Evolutionary conservation across 2,888 invertebrate genomes (phyloP).

Genomic region (Tholera decimalis): DNA sequence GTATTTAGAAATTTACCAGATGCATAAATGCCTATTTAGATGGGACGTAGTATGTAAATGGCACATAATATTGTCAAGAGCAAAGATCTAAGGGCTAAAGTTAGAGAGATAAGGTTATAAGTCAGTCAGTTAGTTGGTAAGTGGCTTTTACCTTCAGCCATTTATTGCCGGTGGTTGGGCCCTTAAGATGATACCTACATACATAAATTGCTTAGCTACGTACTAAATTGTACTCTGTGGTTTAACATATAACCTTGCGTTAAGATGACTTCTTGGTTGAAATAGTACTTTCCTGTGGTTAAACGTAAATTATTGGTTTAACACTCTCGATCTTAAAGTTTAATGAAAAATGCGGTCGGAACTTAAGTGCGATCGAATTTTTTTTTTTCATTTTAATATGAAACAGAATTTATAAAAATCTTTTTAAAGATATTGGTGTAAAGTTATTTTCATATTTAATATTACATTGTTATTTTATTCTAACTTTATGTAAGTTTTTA

Average conservation of each 20-base stretch:
- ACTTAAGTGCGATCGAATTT: background rate
- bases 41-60: slow-evolving; percentile 25
- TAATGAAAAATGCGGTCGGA: background rate
- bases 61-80: slow-evolving; percentile 57
- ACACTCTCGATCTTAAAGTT: background rate
- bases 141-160: slow-evolving; percentile 73
- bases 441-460: no score
- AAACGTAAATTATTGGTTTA: slow-evolving; percentile 13
- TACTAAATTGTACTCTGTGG: slow-evolving; percentile 53
- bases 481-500: no score
- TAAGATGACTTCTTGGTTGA: slow-evolving; percentile 36
- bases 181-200: slow-evolving; percentile 71
- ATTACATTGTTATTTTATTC: no score
- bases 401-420: no score
- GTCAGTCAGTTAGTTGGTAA: slow-evolving; percentile 74
- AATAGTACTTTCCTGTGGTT: slow-evolving; percentile 15
- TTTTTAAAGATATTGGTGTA: no score
- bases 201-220: slow-evolving; percentile 68
- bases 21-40: background rate
- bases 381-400: background rate
- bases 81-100: slow-evolving; percentile 66
- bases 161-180: slow-evolving; percentile 73
- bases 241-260: slow-evolving; percentile 28
- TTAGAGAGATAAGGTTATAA: slow-evolving; percentile 71
- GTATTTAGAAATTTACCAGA: background rate